Percentiles rank a stretch among this genome's conserved stretches.
Evolutionary conservation across 2,888 invertebrate genomes (phyloP).

Genomic region (Eilema sororculum): DNA sequence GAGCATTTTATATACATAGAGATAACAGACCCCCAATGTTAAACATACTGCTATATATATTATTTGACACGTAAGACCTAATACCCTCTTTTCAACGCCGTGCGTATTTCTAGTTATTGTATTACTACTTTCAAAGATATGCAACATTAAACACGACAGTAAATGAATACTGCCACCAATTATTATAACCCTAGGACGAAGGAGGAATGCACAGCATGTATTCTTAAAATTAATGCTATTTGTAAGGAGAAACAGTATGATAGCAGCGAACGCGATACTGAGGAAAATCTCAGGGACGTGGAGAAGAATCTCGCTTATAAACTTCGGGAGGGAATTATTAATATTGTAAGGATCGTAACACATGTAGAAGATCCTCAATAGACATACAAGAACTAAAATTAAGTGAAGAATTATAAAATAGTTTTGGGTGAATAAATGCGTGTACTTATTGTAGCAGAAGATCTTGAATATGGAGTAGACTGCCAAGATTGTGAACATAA

Average conservation of each 20-base stretch:
- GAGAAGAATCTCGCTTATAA: conserved; percentile 93
- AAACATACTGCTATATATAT: conserved; percentile 95
- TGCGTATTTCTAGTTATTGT: conserved; percentile 79
- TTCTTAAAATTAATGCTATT: conserved; percentile 92
- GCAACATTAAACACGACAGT: conserved; percentile 92
- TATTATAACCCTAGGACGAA: conserved; percentile 92
- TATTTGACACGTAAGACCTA: conserved; percentile 93
- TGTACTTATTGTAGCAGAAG: conserved; percentile 94
- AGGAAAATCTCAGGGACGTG: conserved; percentile 95
- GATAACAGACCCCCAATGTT: conserved; percentile 93
- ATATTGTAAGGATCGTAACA: conserved; percentile 97
- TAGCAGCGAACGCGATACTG: conserved; percentile 95
- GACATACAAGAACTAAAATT: conserved; percentile 93
- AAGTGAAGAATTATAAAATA: conserved; percentile 95
- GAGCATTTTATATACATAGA: conserved; percentile 93
- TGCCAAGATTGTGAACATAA: conserved; percentile 94
- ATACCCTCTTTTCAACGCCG: conserved; percentile 86
- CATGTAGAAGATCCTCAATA: conserved; percentile 94
- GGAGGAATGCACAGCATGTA: conserved; percentile 90
- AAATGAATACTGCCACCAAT: conserved; percentile 93
- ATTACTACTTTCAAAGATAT: conserved; percentile 90
- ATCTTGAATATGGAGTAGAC: conserved; percentile 95
- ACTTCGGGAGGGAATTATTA: conserved; percentile 92
- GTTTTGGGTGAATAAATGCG: conserved; percentile 94
- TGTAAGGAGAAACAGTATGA: conserved; percentile 94